Base-by-base conservation (phyloP, 2,113 vertebrate genomes). In the Spea bombifrons region DNA sequence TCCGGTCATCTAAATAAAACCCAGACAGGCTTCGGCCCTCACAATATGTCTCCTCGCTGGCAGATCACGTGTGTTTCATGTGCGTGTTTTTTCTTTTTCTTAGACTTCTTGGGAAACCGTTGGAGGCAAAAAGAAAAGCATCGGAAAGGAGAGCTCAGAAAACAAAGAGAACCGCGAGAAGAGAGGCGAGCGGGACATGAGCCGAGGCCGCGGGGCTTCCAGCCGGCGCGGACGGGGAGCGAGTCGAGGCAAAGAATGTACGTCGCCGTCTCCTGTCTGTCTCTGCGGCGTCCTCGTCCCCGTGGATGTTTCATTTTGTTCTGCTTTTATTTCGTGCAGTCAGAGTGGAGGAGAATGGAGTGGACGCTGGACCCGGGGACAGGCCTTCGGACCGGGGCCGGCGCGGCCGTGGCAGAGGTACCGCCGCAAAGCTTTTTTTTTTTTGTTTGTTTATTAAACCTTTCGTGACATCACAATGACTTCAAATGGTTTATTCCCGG, bases 71-170 rank as follows among this genome's bases (percentile, higher is more conserved):
- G 30, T 30, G 2, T 30, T 30, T 30, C 30, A 30, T 30, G 30
- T 2, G 30, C 30, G 47, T 4, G 8, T 57, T 43, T 55, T 57
- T 45, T 57, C 4, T 3, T 66, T 71, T 16, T 4, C 65, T 78
- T 89, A 99, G 97, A 97, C 93, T 83, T 98, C 95, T 9, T 99
- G 97, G 97, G 97, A 99, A 87, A 98, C 96, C 13, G 97, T 99
- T 83, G 96, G 95, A 45, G 96, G 96, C 17, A 99, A 95, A 88
- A 98, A 97, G 89, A 96, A 96, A 81, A 94, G 82, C 84, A 88
- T 96, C 84, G 96, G 91, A 66, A 99, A 98, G 81, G 96, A 99
- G 84, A 90, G 88, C 64, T 92, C 88, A 61, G 97, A 98, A 86
- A 94, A 92, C 84, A 97, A 94, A 91, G 96, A 99, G 70, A 96